A percentile compares a stretch with the other conserved stretches of the same genome.
These are phyloP conservation scores for Periophthalmodon schlosseri DNA, from an alignment of 2,113 vertebrate species.

Conservation along the genomic window DNA sequence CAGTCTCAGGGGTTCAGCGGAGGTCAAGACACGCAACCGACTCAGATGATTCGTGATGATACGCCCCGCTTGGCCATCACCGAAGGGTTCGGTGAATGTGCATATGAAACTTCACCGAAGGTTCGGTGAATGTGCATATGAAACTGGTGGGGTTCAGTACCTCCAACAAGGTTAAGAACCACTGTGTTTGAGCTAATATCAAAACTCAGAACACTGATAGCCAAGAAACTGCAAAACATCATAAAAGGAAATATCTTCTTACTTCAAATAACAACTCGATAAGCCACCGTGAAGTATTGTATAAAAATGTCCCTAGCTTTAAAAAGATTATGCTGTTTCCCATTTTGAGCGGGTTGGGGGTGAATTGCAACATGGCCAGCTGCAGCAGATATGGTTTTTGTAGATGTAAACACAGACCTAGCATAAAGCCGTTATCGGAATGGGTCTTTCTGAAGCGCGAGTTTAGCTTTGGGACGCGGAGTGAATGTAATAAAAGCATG, in stretches of 20 bases:
- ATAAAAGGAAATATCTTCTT: background rate
- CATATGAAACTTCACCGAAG: too few relatives aligned
- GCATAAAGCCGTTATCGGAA: conserved; percentile 12
- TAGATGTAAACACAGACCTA: conserved; percentile 15
- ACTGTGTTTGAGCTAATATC: too few relatives aligned
- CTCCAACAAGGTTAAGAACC: too few relatives aligned
- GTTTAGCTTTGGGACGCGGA: conserved; percentile 1
- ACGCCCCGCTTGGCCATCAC: too few relatives aligned
- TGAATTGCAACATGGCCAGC: conserved; percentile 19
- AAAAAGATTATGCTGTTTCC: background rate
- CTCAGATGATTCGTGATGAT: too few relatives aligned
- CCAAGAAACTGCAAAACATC: background rate
- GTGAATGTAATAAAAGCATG: background rate
- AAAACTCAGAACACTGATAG: background rate
- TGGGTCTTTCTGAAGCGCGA: background rate
- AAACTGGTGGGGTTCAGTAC: too few relatives aligned
- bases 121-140: too few relatives aligned
- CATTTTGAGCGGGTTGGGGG: background rate
- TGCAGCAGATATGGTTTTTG: conserved; percentile 9
- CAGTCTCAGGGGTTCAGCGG: too few relatives aligned
- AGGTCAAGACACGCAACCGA: too few relatives aligned
- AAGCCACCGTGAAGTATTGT: background rate
- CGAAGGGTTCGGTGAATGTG: too few relatives aligned
- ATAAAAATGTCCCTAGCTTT: background rate
- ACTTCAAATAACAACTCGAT: background rate